A percentile compares a stretch with the other conserved stretches of the same genome.
phyloP scores from a whole-genome alignment of 2,888 invertebrate genomes.

The Teleiodes luculella region DNA sequence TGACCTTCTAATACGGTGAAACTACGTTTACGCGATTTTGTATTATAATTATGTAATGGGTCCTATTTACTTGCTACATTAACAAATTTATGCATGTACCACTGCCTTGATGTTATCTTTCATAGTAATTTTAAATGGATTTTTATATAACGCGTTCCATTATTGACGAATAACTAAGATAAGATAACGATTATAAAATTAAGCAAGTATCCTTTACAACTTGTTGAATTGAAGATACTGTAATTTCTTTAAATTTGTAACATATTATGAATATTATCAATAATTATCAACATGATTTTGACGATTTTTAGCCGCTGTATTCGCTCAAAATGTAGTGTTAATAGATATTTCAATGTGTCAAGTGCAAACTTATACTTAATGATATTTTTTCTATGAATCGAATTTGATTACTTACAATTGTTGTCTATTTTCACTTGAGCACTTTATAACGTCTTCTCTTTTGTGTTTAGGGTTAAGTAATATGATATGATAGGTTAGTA shows the following conservation, averaged over 20 bases:
- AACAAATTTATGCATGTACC: constrained; percentile 56
- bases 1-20: no score
- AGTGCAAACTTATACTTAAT: neutral
- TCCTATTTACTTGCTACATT: constrained; percentile 27
- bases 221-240: neutral
- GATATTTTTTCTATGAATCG: constrained; percentile 11
- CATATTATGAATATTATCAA: neutral
- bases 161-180: constrained; percentile 39
- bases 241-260: neutral
- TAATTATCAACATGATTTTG: neutral
- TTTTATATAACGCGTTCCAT: constrained; percentile 49
- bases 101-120: constrained; percentile 66
- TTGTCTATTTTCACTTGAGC: constrained; percentile 40
- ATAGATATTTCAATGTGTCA: neutral
- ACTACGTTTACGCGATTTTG: no score
- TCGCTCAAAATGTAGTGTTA: constrained; percentile 20
- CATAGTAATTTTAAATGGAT: constrained; percentile 50
- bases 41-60: neutral
- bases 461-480: constrained; percentile 40
- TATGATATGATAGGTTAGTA: constrained; percentile 31
- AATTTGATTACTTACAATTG: constrained; percentile 28
- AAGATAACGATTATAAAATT: constrained; percentile 30
- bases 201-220: constrained; percentile 35
- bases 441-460: constrained; percentile 38
- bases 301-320: constrained; percentile 17